phyloP scores from a whole-genome alignment of 2,113 vertebrate genomes.

The Zapus hudsonius region DNA sequence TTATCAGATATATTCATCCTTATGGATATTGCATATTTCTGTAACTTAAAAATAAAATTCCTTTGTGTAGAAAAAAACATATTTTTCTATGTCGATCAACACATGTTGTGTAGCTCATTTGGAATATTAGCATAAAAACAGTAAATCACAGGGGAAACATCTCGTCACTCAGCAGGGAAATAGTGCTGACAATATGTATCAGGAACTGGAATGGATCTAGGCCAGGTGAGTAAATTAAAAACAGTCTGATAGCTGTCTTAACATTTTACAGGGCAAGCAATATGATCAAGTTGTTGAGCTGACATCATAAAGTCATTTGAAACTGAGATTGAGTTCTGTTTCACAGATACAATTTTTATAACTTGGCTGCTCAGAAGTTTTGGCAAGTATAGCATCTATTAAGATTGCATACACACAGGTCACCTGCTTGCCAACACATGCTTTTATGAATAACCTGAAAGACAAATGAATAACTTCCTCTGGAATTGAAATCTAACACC shows the following conservation, averaged over 20 bases:
- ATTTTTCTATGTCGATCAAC: slow-evolving; percentile 46
- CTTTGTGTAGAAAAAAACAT: not conserved
- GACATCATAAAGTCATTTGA: slow-evolving; percentile 75
- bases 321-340: slow-evolving; percentile 75
- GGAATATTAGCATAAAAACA: slow-evolving; percentile 56
- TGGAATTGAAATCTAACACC: slow-evolving; percentile 55
- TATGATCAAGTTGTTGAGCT: slow-evolving; percentile 72
- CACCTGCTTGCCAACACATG: not conserved
- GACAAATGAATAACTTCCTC: slow-evolving; percentile 47
- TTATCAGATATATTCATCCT: not conserved
- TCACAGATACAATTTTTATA: slow-evolving; percentile 68
- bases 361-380: slow-evolving; percentile 56
- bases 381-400: not conserved
- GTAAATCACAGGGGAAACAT: not conserved
- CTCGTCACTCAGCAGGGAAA: slow-evolving; percentile 72
- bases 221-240: slow-evolving; percentile 82
- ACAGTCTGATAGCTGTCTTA: slow-evolving; percentile 78
- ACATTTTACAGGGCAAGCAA: slow-evolving; percentile 82
- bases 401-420: not conserved
- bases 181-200: slow-evolving; percentile 64
- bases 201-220: slow-evolving; percentile 58
- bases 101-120: slow-evolving; percentile 34
- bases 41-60: slow-evolving; percentile 30
- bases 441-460: slow-evolving; percentile 35
- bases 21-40: not conserved